These are phyloP conservation scores for Cylas formicarius DNA, from an alignment of 1,140 invertebrate genomes.

Conservation along the genomic window DNA sequence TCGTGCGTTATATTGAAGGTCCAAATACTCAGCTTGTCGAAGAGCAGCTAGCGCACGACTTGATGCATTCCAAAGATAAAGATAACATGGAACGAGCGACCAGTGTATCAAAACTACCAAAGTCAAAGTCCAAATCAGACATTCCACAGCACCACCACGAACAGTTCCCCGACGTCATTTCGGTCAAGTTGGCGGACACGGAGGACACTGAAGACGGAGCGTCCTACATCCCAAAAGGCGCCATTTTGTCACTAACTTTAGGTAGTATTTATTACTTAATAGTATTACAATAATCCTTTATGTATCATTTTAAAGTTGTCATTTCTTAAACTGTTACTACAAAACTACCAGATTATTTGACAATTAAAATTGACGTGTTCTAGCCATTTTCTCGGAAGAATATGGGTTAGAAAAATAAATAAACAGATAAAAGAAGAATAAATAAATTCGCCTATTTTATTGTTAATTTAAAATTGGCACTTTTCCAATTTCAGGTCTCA, in stretches of 20 bases:
- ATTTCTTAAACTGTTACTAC: too few relatives aligned
- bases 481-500: slow-evolving; percentile 50
- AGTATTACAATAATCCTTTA: too few relatives aligned
- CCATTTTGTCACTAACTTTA: slow-evolving; percentile 75
- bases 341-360: too few relatives aligned
- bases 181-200: slow-evolving; percentile 26
- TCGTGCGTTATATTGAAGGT: background rate
- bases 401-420: too few relatives aligned
- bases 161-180: slow-evolving; percentile 27
- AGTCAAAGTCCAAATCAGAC: slow-evolving; percentile 9
- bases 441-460: too few relatives aligned
- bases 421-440: too few relatives aligned
- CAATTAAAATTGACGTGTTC: too few relatives aligned
- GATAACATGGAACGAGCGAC: slow-evolving; percentile 28
- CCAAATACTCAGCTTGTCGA: slow-evolving; percentile 19
- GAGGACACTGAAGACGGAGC: slow-evolving; percentile 50
- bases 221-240: slow-evolving; percentile 63
- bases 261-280: slow-evolving; percentile 47
- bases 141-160: slow-evolving; percentile 8
- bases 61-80: slow-evolving; percentile 36
- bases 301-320: too few relatives aligned
- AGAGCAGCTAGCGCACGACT: slow-evolving; percentile 37
- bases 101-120: slow-evolving; percentile 19
- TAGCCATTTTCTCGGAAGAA: too few relatives aligned
- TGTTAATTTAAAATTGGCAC: too few relatives aligned